phyloP scores from a whole-genome alignment of 1,140 invertebrate genomes.

The Zelostemma sp. region DNA sequence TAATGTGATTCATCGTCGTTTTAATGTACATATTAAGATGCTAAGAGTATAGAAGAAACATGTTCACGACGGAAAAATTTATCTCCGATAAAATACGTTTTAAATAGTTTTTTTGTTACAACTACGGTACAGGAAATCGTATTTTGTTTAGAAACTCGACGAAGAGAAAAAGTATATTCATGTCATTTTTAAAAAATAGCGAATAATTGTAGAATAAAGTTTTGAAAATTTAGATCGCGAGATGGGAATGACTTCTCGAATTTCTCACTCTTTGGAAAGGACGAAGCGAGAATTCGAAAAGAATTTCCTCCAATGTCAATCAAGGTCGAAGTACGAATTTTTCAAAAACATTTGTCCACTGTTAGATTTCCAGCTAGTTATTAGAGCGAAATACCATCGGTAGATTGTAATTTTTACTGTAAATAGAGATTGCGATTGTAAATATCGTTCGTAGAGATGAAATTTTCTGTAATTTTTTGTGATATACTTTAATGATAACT shows the following conservation, averaged over 20 bases:
- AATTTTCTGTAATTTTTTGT: slow-evolving; percentile 46
- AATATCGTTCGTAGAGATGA: slow-evolving; percentile 29
- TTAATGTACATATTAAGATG: slow-evolving; percentile 48
- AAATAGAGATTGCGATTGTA: slow-evolving; percentile 6
- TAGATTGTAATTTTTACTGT: slow-evolving; percentile 11
- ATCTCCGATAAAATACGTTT: slow-evolving; percentile 4
- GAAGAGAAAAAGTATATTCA: neutral
- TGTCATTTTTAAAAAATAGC: neutral
- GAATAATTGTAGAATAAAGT: no score
- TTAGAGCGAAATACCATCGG: slow-evolving; percentile 2
- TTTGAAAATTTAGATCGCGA: no score
- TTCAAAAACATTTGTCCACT: neutral
- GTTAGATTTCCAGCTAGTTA: neutral
- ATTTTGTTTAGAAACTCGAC: neutral
- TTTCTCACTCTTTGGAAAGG: no score
- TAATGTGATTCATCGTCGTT: slow-evolving; percentile 56
- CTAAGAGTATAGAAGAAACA: slow-evolving; percentile 17
- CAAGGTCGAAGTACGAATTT: neutral
- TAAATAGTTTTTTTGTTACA: neutral
- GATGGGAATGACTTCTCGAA: no score
- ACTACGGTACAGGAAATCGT: no score
- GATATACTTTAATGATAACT: slow-evolving; percentile 48
- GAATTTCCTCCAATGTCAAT: neutral
- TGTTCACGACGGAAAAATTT: slow-evolving; percentile 48
- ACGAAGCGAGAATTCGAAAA: neutral